Conservation (phyloP, 2,888 invertebrate species). For the Ecdyonurus torrentis region DNA sequence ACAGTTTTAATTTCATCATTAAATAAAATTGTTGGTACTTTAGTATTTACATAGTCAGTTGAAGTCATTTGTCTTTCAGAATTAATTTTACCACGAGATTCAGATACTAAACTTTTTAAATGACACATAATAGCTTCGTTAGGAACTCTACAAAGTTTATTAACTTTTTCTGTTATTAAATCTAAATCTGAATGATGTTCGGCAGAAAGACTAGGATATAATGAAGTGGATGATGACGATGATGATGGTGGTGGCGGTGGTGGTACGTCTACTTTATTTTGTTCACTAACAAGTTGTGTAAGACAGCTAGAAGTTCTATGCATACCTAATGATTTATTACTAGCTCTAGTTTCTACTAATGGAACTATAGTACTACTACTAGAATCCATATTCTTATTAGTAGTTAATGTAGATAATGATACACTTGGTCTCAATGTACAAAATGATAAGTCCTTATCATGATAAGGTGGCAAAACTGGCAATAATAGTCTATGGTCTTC, state of each 20-base stretch:
- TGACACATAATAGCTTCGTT: constrained; percentile 16
- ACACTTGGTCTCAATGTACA: neutral
- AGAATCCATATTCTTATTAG: neutral
- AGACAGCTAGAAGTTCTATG: neutral
- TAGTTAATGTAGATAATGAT: neutral
- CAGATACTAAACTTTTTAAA: constrained; percentile 11
- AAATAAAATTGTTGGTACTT: too few species aligned
- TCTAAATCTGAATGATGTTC: constrained; percentile 4
- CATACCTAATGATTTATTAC: neutral
- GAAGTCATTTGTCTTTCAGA: neutral
- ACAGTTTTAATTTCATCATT: neutral
- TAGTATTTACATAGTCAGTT: neutral
- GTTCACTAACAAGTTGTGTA: neutral
- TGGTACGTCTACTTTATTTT: too few species aligned
- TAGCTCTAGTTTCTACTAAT: neutral
- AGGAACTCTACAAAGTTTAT: constrained; percentile 18
- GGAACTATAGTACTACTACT: neutral
- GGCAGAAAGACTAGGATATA: neutral
- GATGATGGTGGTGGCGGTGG: too few species aligned
- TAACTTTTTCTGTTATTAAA: constrained; percentile 16
- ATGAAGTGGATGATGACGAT: neutral
- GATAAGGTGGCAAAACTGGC: neutral
- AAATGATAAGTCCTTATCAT: neutral
- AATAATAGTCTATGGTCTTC: neutral
- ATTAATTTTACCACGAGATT: neutral